phyloP scores from a whole-genome alignment of 2,113 vertebrate species.

The Pontoporia blainvillei region DNA sequence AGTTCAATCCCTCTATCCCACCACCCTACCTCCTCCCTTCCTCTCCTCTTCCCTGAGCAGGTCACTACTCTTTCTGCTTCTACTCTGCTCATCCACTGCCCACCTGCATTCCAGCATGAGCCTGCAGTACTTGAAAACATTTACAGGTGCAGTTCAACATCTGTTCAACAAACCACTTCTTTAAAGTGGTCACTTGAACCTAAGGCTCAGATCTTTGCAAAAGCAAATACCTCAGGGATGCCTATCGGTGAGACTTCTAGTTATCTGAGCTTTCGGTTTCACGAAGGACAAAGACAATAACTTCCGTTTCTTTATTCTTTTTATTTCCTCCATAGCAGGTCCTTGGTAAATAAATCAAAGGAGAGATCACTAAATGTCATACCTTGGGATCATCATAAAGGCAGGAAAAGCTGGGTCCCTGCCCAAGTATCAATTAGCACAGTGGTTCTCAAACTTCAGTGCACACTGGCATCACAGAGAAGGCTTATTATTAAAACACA shows the following conservation, averaged over 20 bases:
- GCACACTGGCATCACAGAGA: not conserved
- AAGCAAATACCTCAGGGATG: not conserved
- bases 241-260: not conserved
- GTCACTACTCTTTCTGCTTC: not conserved
- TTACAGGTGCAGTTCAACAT: not conserved
- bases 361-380: not conserved
- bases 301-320: not conserved
- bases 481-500: not conserved
- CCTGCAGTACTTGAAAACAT: not conserved
- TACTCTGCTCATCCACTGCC: fast-evolving
- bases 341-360: not conserved
- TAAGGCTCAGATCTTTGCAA: not conserved
- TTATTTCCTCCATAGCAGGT: not conserved
- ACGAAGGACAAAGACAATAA: not conserved
- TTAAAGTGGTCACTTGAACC: not conserved
- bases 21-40: fast-evolving
- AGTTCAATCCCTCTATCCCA: fast-evolving
- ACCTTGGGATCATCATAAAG: not conserved
- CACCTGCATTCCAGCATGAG: not conserved
- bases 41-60: not conserved
- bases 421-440: not conserved
- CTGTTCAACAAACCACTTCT: not conserved
- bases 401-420: not conserved
- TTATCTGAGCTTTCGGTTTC: not conserved
- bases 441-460: not conserved